These are phyloP conservation scores for Acanthosoma haemorrhoidale DNA, from an alignment of 2,888 invertebrate genomes.

Conservation along the genomic window DNA sequence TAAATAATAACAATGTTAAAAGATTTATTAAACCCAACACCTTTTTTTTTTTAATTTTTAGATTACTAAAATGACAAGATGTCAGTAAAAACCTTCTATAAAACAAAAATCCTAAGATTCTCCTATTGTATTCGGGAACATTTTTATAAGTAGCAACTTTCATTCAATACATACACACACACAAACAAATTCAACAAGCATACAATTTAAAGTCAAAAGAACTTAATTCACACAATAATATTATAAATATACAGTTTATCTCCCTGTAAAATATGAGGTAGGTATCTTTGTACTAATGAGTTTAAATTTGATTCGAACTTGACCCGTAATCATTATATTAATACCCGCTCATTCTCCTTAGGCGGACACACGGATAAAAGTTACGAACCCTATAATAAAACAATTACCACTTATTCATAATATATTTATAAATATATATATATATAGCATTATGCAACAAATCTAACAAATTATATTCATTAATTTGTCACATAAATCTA, in stretches of 20 bases:
- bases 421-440: constrained; percentile 1
- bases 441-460: constrained; percentile 21
- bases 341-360: constrained; percentile 24
- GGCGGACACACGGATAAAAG: constrained; percentile 27
- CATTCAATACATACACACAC: constrained; percentile 13
- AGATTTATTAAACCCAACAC: constrained; percentile 15
- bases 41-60: constrained; percentile 16
- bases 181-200: constrained; percentile 2
- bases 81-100: neutral
- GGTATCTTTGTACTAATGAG: constrained; percentile 42
- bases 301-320: constrained; percentile 27
- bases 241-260: constrained; percentile 30
- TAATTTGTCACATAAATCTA: constrained; percentile 11
- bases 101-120: neutral
- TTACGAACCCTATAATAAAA: constrained; percentile 24
- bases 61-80: neutral
- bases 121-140: neutral
- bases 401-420: constrained; percentile 25
- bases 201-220: constrained; percentile 21
- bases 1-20: constrained; percentile 14
- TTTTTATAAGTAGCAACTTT: neutral
- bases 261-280: constrained; percentile 41
- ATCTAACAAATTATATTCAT: neutral
- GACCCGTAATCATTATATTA: constrained; percentile 26
- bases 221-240: constrained; percentile 24